Percentiles rank a stretch among this genome's conserved stretches.
phyloP scores from a whole-genome alignment of 2,113 vertebrate species.

The Acanthisitta chloris region DNA sequence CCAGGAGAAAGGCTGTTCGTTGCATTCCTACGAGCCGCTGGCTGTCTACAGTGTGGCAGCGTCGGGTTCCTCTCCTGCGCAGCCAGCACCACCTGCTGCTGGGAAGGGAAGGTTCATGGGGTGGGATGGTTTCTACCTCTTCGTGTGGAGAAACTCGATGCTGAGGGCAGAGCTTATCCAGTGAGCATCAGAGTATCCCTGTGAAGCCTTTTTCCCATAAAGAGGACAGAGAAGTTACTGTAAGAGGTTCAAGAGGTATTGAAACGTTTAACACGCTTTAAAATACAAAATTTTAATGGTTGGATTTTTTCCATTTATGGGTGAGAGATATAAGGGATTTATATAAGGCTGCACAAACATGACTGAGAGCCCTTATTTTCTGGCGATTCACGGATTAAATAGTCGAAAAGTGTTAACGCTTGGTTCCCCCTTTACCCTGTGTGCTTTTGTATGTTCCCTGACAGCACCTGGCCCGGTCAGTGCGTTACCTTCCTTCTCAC shows the following conservation, averaged over 20 bases:
- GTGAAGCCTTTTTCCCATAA: neutral
- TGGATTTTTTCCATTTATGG: neutral
- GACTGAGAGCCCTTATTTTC: neutral
- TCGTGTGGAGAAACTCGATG: neutral
- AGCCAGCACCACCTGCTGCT: constrained; percentile 35
- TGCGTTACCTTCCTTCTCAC: constrained; percentile 58
- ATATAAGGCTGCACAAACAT: neutral
- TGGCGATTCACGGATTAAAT: neutral
- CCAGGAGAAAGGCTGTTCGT: neutral
- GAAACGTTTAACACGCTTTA: neutral
- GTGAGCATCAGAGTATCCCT: neutral
- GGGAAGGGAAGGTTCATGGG: neutral
- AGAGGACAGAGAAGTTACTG: neutral
- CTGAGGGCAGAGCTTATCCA: neutral
- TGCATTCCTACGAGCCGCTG: too few relatives aligned
- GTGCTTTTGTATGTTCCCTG: constrained; percentile 35
- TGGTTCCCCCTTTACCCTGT: neutral
- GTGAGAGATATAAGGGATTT: neutral
- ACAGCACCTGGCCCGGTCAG: constrained; percentile 26
- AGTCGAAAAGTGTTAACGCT: neutral
- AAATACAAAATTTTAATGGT: neutral
- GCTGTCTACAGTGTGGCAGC: rapidly evolving
- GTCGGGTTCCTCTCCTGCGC: neutral
- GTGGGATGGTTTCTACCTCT: neutral
- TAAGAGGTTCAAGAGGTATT: neutral